Conservation (phyloP, 2,797 vertebrate species). For the Pseudochirops corinnae region DNA sequence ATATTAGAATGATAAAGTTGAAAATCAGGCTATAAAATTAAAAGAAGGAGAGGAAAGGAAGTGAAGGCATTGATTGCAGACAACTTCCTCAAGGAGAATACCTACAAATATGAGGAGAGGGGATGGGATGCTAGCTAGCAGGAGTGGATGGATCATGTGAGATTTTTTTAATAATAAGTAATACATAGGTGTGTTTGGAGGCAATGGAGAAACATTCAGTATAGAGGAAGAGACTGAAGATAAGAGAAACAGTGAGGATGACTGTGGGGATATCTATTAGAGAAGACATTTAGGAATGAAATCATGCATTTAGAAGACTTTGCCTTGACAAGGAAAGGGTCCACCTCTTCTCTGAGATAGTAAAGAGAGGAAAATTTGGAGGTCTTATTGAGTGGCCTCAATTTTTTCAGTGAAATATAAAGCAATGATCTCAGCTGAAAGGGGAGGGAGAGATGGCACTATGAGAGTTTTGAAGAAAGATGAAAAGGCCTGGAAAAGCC, state of each 20-base stretch:
- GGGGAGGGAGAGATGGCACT: neutral
- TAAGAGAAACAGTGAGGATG: neutral
- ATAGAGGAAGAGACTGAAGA: neutral
- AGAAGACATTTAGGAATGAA: neutral
- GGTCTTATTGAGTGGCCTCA: neutral
- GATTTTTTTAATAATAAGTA: neutral
- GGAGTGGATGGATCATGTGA: neutral
- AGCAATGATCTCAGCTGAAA: neutral
- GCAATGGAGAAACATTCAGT: neutral
- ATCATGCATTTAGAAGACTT: neutral
- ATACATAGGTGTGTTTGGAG: neutral
- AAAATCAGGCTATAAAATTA: neutral
- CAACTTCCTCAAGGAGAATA: neutral
- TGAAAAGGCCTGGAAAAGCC: neutral
- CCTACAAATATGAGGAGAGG: neutral
- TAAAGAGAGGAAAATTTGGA: neutral
- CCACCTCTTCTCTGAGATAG: neutral
- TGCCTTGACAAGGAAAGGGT: neutral
- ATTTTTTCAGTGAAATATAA: neutral
- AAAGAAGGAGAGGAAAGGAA: too few species aligned
- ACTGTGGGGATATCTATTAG: neutral
- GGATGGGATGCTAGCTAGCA: neutral
- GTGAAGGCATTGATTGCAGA: neutral
- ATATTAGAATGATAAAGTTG: neutral
- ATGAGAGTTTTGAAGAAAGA: neutral